Conservation (phyloP, 2,113 vertebrate genomes). For the Artemisiospiza belli region DNA sequence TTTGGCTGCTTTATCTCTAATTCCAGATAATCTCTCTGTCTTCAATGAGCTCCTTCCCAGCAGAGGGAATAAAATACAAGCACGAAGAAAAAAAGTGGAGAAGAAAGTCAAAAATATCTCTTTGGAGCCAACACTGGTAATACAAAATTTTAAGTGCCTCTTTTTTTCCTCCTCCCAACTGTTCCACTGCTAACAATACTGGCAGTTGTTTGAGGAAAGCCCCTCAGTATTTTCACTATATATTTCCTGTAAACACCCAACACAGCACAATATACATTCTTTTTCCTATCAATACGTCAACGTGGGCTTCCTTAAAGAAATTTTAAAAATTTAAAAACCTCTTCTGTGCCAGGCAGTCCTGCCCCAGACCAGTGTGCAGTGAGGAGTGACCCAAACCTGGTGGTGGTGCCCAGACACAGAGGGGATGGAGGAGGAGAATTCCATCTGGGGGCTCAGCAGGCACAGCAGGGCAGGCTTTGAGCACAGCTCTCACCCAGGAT, state of each 20-base stretch:
- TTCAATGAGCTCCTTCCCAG: background rate
- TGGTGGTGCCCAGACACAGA: accelerated
- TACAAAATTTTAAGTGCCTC: background rate
- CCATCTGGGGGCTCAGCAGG: background rate
- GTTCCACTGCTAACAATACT: constrained; percentile 33
- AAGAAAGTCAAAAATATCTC: constrained; percentile 32
- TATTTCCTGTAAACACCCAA: constrained; percentile 50
- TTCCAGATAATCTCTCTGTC: background rate
- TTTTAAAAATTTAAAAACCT: background rate
- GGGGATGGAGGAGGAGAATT: background rate
- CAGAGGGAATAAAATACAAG: constrained; percentile 41
- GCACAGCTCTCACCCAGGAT: background rate
- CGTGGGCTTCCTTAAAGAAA: background rate
- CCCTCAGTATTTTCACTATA: constrained; percentile 5
- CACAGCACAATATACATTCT: background rate
- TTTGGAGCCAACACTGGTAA: constrained; percentile 26
- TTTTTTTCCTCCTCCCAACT: background rate
- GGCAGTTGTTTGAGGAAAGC: constrained; percentile 50
- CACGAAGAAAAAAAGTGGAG: constrained; percentile 19
- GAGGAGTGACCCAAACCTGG: background rate
- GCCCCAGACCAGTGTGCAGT: accelerated
- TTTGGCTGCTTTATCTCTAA: background rate
- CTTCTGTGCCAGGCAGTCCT: background rate
- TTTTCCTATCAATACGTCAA: constrained; percentile 6
- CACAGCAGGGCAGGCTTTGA: background rate